Evolutionary conservation across 2,113 vertebrate species (phyloP).

Genomic region (Cinclus cinclus): DNA sequence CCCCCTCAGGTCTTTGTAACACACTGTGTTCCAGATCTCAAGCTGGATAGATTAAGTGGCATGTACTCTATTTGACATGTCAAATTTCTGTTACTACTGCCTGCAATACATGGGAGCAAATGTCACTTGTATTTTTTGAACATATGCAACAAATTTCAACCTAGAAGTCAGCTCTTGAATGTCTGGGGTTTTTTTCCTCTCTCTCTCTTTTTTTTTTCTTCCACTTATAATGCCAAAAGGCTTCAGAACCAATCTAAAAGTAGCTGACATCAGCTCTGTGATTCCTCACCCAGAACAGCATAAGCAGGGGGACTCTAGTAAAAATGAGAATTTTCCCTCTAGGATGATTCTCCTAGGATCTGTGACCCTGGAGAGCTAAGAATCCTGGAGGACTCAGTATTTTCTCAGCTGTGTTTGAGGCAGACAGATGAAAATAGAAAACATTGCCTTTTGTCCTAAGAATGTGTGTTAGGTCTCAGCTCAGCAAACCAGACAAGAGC

Average conservation of each 20-base stretch:
- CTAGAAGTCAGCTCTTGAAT: constrained; percentile 47
- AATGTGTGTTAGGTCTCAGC: neutral
- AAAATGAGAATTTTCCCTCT: neutral
- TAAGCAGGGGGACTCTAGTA: neutral
- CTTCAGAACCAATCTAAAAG: neutral
- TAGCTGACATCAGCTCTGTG: neutral
- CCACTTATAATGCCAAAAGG: neutral
- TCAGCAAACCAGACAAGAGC: neutral
- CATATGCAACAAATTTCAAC: constrained; percentile 60
- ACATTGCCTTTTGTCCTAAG: neutral
- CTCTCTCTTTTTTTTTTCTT: neutral
- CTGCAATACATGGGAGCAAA: constrained; percentile 63
- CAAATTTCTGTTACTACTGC: constrained; percentile 43
- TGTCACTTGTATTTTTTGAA: constrained; percentile 68
- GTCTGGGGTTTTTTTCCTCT: neutral
- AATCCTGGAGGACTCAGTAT: neutral
- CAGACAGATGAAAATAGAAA: neutral
- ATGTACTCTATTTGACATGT: constrained; percentile 50
- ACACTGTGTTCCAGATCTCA: constrained; percentile 35
- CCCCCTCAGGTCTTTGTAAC: constrained; percentile 15
- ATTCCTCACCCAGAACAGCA: neutral
- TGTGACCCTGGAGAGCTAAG: neutral
- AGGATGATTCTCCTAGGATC: neutral
- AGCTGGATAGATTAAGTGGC: constrained; percentile 54
- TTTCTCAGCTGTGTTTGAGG: neutral